Evolutionary conservation across 2,113 vertebrate species (phyloP), one percentile per base, ranked within the genome.

Genomic region (Periophthalmodon schlosseri): DNA sequence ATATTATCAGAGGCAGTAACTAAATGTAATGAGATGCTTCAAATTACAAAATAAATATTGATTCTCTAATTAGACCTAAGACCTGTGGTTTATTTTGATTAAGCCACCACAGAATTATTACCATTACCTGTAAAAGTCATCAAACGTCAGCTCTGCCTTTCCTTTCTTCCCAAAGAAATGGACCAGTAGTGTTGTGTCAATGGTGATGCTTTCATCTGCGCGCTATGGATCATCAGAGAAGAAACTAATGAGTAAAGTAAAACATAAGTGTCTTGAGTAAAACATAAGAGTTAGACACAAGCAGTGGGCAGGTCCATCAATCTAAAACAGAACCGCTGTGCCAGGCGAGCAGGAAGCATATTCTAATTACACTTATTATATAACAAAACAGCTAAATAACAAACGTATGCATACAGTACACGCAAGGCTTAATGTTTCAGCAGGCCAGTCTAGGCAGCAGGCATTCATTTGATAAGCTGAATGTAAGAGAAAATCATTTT

Each of bases 101-200:
- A 44, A 44, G 10, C 3, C 39, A 44, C 8, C 39, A 44, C 39
- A 11, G 39, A 44, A 44, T 44, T 52, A 6, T 7, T 18, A 16
- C 14, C 3, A 36, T 20, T 76, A 99, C 98, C 96, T 97, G 91
- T 99, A 99, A 92, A 98, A 99, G 88, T 99, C 97, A 79, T 98
- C 96, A 70, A 98, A 99, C 47, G 97, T 99, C 70, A 99, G 94
- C 86, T 99, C 98, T 64, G 96, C 96, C 89, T 97, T 99, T 74
- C 98, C 98, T 92, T 98, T 99, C 91, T 97, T 99, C 78, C 97
- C 98, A 74, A 99, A 99, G 89, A 99, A 99, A 87, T 99, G 98
- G 44, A 99, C 94, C 85, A 99, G 93, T 39, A 99, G 91, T 4
- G 97, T 98, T 70, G 98, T 99, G 88, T 99, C 97, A 66, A 96